Percentiles rank a stretch among this genome's conserved stretches.
Conservation (phyloP, 2,113 vertebrate genomes). For the Planiliza haematocheilus region DNA sequence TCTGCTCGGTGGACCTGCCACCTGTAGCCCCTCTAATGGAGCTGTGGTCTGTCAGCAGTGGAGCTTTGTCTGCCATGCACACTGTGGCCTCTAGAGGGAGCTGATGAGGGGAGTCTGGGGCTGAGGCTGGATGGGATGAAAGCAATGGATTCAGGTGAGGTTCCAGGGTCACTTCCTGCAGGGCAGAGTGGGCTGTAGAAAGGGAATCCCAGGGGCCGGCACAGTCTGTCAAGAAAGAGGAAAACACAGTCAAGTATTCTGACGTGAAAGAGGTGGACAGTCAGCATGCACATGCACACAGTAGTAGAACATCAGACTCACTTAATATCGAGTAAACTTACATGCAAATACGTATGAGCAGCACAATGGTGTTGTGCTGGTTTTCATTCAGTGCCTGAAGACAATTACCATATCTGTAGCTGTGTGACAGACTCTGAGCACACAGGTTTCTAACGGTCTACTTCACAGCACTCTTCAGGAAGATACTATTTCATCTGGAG, state of each 20-base stretch:
- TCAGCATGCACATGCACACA: constrained; percentile 65
- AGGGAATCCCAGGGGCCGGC: constrained; percentile 93
- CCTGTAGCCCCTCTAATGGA: constrained; percentile 79
- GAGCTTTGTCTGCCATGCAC: constrained; percentile 77
- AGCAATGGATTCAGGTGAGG: constrained; percentile 90
- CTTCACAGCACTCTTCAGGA: constrained; percentile 45
- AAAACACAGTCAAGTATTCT: constrained; percentile 37
- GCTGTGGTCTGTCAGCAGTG: constrained; percentile 72
- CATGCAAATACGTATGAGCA: constrained; percentile 51
- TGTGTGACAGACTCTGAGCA: constrained; percentile 42
- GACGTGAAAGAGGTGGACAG: constrained; percentile 29
- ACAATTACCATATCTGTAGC: constrained; percentile 17
- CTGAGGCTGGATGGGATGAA: constrained; percentile 93
- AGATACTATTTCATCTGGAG: constrained; percentile 42
- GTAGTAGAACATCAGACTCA: constrained; percentile 12
- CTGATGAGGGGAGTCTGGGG: constrained; percentile 91
- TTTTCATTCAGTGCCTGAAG: constrained; percentile 25
- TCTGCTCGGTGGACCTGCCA: constrained; percentile 91
- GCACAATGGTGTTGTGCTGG: neutral
- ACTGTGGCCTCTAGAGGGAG: constrained; percentile 88
- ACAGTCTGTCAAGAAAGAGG: constrained; percentile 87
- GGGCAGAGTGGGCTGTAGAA: constrained; percentile 94
- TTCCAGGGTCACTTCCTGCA: constrained; percentile 96
- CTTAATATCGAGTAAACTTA: constrained; percentile 8
- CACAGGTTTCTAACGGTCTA: constrained; percentile 33